phyloP scores from a whole-genome alignment of 2,113 vertebrate species.

The Syngnathus scovelli region DNA sequence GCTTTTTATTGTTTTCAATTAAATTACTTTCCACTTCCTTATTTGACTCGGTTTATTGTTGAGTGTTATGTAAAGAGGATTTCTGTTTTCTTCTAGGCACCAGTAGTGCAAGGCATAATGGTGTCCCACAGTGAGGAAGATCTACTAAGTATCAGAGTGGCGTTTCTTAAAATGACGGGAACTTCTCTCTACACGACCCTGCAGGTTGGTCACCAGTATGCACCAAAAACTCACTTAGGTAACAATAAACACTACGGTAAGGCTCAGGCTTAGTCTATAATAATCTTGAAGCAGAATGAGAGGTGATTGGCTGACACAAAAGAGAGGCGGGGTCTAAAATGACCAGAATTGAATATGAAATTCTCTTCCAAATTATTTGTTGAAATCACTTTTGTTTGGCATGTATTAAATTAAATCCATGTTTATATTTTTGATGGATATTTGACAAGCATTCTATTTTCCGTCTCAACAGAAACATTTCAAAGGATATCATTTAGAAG shows the following conservation, averaged over 20 bases:
- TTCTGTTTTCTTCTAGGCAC: conserved; percentile 26
- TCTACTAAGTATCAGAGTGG: conserved; percentile 60
- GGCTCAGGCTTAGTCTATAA: neutral
- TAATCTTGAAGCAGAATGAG: neutral
- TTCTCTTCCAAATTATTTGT: neutral
- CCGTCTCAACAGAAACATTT: conserved; percentile 53
- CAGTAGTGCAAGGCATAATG: conserved; percentile 55
- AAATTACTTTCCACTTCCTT: too few relatives aligned
- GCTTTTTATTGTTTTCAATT: neutral
- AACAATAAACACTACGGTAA: conserved; percentile 2
- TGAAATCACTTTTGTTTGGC: neutral
- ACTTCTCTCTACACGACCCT: conserved; percentile 63
- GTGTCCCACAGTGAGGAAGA: conserved; percentile 70
- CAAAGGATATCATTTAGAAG: conserved; percentile 58
- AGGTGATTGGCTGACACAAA: neutral
- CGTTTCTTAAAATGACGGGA: conserved; percentile 56
- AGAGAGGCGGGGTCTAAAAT: neutral
- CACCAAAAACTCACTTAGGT: neutral
- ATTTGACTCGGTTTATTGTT: too few relatives aligned
- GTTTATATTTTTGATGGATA: neutral
- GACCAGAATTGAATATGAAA: neutral
- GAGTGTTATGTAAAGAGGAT: neutral
- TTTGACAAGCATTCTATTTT: neutral
- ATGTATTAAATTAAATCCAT: neutral
- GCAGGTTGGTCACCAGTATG: conserved; percentile 43